Conservation (phyloP, 2,113 vertebrate genomes). For the Rhea americana region DNA sequence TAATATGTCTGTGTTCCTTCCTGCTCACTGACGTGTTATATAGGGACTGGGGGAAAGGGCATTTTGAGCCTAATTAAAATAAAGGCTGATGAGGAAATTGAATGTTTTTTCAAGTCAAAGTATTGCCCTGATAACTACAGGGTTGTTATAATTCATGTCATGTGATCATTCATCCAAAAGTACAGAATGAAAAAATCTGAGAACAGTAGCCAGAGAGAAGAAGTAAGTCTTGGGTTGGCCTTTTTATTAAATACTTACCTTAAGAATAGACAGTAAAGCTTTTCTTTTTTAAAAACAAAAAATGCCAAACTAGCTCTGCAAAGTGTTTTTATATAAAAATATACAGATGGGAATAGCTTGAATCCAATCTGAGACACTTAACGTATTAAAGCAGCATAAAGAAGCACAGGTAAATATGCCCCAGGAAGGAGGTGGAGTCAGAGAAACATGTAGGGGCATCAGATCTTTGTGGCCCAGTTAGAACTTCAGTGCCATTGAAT, state of each 20-base stretch:
- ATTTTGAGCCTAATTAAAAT: background rate
- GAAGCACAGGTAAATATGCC: background rate
- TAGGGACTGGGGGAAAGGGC: background rate
- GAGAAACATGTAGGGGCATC: background rate
- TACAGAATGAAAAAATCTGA: background rate
- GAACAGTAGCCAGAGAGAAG: background rate
- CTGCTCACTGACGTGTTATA: background rate
- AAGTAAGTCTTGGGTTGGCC: background rate
- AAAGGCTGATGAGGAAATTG: background rate
- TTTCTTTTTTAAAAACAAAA: background rate
- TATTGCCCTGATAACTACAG: background rate
- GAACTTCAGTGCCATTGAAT: background rate
- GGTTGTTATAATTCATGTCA: rapidly evolving
- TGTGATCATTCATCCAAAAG: background rate
- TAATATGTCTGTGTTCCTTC: background rate
- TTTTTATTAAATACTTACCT: background rate
- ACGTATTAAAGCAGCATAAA: background rate
- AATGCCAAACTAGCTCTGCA: background rate
- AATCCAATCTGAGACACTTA: background rate
- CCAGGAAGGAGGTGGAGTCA: background rate
- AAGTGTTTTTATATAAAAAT: background rate
- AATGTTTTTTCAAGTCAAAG: background rate
- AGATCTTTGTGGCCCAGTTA: background rate
- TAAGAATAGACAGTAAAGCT: background rate
- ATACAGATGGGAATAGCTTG: background rate